Evolutionary conservation across 2,797 vertebrate genomes (phyloP).

Genomic region (Strix occidentalis): DNA sequence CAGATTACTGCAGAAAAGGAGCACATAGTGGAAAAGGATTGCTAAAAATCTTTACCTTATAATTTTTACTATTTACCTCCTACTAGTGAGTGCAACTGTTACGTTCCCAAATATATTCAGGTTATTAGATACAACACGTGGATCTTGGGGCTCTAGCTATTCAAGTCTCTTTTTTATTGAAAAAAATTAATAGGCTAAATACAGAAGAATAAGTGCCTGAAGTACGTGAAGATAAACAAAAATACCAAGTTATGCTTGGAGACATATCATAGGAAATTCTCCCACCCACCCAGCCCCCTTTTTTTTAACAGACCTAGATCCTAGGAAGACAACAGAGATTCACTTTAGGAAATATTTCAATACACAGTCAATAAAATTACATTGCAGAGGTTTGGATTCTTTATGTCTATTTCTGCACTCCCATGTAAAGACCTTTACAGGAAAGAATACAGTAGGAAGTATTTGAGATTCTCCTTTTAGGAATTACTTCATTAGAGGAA

Average conservation of each 20-base stretch:
- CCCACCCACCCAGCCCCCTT: no score
- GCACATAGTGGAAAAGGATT: fast-evolving
- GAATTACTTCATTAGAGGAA: neutral
- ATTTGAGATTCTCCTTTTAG: neutral
- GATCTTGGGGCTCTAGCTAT: neutral
- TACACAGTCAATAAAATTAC: neutral
- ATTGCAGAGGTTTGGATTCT: neutral
- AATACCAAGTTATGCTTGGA: neutral
- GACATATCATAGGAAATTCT: neutral
- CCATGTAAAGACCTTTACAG: neutral
- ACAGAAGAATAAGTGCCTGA: neutral
- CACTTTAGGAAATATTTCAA: neutral
- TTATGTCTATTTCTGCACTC: neutral
- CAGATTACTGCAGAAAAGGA: neutral
- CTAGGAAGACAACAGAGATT: neutral
- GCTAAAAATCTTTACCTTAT: neutral
- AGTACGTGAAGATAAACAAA: neutral
- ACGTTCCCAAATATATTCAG: neutral
- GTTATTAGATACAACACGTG: neutral
- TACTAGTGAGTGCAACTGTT: fast-evolving
- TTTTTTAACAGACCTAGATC: neutral
- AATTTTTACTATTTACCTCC: neutral
- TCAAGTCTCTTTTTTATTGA: neutral
- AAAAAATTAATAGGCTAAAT: neutral
- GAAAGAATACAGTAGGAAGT: neutral